A percentile compares a stretch with the other conserved stretches of the same genome.
Conservation (phyloP, 1,140 invertebrate genomes). For the Elymnias hypermnestra region DNA sequence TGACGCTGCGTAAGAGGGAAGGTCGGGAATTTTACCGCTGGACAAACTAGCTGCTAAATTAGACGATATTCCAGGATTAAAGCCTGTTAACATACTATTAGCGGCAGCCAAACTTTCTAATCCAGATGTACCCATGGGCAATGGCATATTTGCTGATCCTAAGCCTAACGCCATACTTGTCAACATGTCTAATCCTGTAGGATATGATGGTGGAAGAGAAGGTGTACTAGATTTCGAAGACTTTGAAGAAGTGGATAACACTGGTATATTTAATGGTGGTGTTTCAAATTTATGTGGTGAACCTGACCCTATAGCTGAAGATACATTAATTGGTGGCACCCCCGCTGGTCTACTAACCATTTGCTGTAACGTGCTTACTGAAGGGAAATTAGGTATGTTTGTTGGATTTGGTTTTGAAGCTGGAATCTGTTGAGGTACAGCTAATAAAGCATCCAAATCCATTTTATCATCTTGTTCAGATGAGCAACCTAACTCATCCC, state of each 20-base stretch:
- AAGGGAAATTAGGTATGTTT: slow-evolving; percentile 65
- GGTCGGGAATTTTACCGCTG: slow-evolving; percentile 60
- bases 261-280: slow-evolving; percentile 67
- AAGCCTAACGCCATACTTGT: slow-evolving; percentile 72
- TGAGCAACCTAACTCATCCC: slow-evolving; percentile 75
- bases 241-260: slow-evolving; percentile 61
- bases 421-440: slow-evolving; percentile 75
- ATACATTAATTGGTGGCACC: slow-evolving; percentile 67
- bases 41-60: slow-evolving; percentile 62
- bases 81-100: slow-evolving; percentile 64
- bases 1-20: slow-evolving; percentile 65
- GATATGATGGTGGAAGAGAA: slow-evolving; percentile 48
- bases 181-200: slow-evolving; percentile 72
- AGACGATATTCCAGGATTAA: slow-evolving; percentile 60
- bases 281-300: slow-evolving; percentile 72
- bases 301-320: slow-evolving; percentile 59
- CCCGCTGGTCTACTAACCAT: slow-evolving; percentile 71
- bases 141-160: slow-evolving; percentile 54
- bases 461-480: slow-evolving; percentile 76
- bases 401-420: slow-evolving; percentile 64
- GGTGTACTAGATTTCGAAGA: slow-evolving; percentile 59
- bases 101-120: slow-evolving; percentile 67
- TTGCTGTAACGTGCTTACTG: slow-evolving; percentile 70
- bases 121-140: slow-evolving; percentile 50
- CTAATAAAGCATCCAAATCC: slow-evolving; percentile 69